Base-by-base conservation (phyloP, 2,113 vertebrate genomes). In the Chlorodrepanis virens region DNA sequence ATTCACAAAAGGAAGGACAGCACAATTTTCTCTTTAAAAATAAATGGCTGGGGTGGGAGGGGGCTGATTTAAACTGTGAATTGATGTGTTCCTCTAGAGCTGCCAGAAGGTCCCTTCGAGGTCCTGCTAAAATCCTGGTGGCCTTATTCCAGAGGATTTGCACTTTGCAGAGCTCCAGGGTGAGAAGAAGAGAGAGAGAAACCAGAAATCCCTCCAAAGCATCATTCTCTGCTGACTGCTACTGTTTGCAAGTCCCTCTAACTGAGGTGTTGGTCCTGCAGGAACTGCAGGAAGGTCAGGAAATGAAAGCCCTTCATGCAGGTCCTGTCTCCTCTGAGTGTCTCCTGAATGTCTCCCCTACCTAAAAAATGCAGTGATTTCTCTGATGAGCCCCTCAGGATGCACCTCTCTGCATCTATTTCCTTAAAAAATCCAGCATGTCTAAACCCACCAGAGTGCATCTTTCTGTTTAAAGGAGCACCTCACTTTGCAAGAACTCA, bases 1-100 rank as follows among this genome's bases (percentile, higher is more conserved):
- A 68, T 56, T 94, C 65, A 72, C 53, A 79, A 85, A 88, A 68
- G 28, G 31, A 77, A 60, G 8, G 10, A 15, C 6, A 80, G 31
- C 17, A 40, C 11, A 31, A 60, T 50, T 39, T 24, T 75, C 5
- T 25, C 23, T 31, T 59, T 2, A 9, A 19, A 11, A 49, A 60
- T 47, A 70, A 20, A 17, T 0, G 1, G 16, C 15, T 11, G 7
- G 6, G 3, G 6, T 53, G 12, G 10, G 19, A 77, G 11, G 3
- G 23, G 4, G 10, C 8, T 63, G 12, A 75, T 83, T 83, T 39
- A 63, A 59, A 23, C n/a, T 35, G 59, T 40, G 37, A 24, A 80
- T 17, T 13, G 4, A 57, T 44, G 45, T 0, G 0, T 52, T 84
- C 31, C 54, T 81, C 40, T 53, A 17, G 27, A 69, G 60, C 23